These are phyloP conservation scores for Deroplatys truncata DNA, from an alignment of 2,888 invertebrate species.

Conservation along the genomic window DNA sequence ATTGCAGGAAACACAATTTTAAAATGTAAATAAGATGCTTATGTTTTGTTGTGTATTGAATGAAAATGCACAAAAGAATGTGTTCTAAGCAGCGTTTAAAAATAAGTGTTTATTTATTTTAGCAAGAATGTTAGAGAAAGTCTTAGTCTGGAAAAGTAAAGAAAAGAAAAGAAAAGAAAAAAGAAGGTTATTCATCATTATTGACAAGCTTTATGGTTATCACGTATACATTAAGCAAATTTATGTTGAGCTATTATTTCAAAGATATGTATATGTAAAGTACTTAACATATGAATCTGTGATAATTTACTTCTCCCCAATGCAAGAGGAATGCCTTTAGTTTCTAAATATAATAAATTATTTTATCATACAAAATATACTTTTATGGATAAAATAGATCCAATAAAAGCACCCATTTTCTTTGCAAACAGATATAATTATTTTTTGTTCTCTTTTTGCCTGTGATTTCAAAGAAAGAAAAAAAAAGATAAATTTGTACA, in stretches of 20 bases:
- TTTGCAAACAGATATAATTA: not conserved
- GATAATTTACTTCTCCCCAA: not conserved
- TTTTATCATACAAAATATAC: not conserved
- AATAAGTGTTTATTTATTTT: too few relatives aligned
- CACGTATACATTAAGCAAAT: not conserved
- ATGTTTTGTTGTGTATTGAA: too few relatives aligned
- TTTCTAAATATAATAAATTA: not conserved
- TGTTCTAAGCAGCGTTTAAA: too few relatives aligned
- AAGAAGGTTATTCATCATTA: too few relatives aligned
- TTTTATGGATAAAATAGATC: not conserved
- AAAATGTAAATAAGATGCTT: too few relatives aligned
- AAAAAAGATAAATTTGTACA: too few relatives aligned
- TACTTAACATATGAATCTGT: not conserved
- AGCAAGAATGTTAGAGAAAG: too few relatives aligned
- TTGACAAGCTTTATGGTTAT: not conserved
- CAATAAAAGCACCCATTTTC: not conserved
- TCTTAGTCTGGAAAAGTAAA: too few relatives aligned
- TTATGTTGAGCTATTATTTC: not conserved
- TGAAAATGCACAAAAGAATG: too few relatives aligned
- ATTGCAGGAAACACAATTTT: too few relatives aligned
- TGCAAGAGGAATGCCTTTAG: not conserved
- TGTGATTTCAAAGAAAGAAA: too few relatives aligned
- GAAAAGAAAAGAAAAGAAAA: too few relatives aligned
- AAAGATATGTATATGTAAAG: not conserved
- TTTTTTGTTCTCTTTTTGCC: not conserved